Evolutionary conservation across 1,140 invertebrate species (phyloP), one percentile per base, ranked within the genome.

Genomic region (Caenorhabditis brenneri): DNA sequence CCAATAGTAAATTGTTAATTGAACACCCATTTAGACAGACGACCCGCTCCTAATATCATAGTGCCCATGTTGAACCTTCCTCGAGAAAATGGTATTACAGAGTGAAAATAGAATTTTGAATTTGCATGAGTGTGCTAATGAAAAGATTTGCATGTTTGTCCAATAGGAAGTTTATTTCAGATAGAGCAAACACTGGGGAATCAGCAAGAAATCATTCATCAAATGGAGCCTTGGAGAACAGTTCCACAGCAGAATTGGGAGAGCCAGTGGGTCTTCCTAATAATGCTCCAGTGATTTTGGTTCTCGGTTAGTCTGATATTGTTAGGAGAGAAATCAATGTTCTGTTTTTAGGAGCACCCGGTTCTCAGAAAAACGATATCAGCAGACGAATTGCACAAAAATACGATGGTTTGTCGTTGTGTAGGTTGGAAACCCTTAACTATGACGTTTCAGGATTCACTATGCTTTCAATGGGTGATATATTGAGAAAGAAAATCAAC

Each of bases 201-300:
- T 33, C 65, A n/a, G n/a, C 27, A 24, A 74, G 15, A 12, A 74
- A 74, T 42, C 5, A 39, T n/a, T 10, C 36, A 4, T 74, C 65
- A 12, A 42, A 74, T 42, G 33, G 46, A 31, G 31, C 48, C 2
- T 31, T 53, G 10, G 79, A 80, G 12, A 51, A 6, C 31, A 29
- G 3, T 12, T 53, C 79, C n/a, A 9, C 48, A 2, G 48, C 79
- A 0, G 51, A 80, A 10, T 29, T 42, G 4, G 79, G 51, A 16
- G 79, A 80, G 29, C 79, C 84, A 24, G 22, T 84, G 42, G 89
- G 88, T 31, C 84, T 89, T 69, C 88, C 89, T 5, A 83, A 87
- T 36, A 88, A 90, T 82, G 88, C 87, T 60, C 89, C 89, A 15
- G 89, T 90, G 16, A 84, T 90, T 49, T 58, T 90, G 12, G 81